Base-by-base conservation (phyloP, 2,113 vertebrate genomes). In the Merops nubicus region DNA sequence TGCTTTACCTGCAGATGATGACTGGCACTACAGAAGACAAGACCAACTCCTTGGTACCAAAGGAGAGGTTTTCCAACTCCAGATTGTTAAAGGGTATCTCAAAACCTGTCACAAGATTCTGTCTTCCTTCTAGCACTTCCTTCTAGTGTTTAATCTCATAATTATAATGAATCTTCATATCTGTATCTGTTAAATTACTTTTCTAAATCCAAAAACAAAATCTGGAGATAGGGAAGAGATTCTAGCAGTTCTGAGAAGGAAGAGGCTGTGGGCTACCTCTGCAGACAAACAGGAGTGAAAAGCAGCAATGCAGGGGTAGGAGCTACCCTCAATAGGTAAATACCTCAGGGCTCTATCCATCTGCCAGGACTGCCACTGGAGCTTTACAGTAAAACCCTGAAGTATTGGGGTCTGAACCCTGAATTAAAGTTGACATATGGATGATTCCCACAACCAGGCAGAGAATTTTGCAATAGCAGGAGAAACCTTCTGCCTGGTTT, bases 201-300 rank as follows among this genome's bases (percentile, higher is more conserved):
- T 17, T 72, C 77, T 64, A 64, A 73, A 60, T 56, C 26, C 9
- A 15, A 51, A 70, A 87, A 28, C 25, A 64, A 73, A 57, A 51
- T 53, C 8, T 48, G n/a, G 45, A 57, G 13, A 40, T 4, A 40
- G 19, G 9, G 23, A 54, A 47, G 29, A 68, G 18, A 40, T 64
- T 21, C 26, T 0, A 72, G 38, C 11, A 47, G 21, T 59, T 72
- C 75, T 48, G 6, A 11, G 8, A 62, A 19, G 51, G 31, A 42
- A 33, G 26, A 67, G 26, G 19, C 12, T 76, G 48, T n/a, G 28
- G 9, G 3, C 0, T 1, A 38, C 8, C 15, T 54, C 12, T 3
- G 4, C n/a, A 48, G 25, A 19, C n/a, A 89, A 75, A 68, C 10
- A 54, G 57, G 29, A 57, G 38, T 25, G 48, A 77, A 57, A 78